A percentile compares a stretch with the other conserved stretches of the same genome.
These are phyloP conservation scores for Poecilia gillii DNA, from an alignment of 2,797 vertebrate genomes.

Conservation along the genomic window DNA sequence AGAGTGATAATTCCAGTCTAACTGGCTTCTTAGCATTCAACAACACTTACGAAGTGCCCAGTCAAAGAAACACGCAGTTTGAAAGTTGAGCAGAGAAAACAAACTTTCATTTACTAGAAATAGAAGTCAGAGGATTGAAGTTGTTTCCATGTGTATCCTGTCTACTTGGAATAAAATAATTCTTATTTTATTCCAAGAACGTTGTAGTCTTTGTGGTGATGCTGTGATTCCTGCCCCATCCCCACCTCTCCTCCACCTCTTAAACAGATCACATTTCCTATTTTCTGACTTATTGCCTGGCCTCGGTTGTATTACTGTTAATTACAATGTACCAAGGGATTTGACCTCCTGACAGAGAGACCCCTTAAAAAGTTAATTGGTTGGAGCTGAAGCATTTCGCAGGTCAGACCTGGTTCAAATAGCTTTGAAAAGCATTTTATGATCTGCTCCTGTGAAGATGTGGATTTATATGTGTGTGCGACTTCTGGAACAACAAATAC, in stretches of 20 bases:
- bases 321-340: slow-evolving; percentile 63
- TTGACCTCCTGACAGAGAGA: slow-evolving; percentile 58
- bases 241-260: background rate
- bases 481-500: slow-evolving; percentile 10
- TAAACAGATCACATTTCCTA: slow-evolving; percentile 16
- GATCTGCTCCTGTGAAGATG: slow-evolving; percentile 34
- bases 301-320: slow-evolving; percentile 55
- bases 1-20: slow-evolving; percentile 42
- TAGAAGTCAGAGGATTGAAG: background rate
- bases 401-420: slow-evolving; percentile 58
- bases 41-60: slow-evolving; percentile 19
- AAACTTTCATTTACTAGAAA: background rate
- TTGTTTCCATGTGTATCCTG: background rate
- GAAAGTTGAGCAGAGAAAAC: slow-evolving; percentile 11
- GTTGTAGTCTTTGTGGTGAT: background rate
- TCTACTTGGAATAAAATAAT: too few species aligned
- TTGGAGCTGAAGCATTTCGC: slow-evolving; percentile 45
- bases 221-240: background rate
- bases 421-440: slow-evolving; percentile 39
- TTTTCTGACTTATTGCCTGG: slow-evolving; percentile 28
- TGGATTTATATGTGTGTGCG: background rate
- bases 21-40: slow-evolving; percentile 24
- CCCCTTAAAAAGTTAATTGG: slow-evolving; percentile 62
- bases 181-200: background rate
- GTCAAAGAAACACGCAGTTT: slow-evolving; percentile 12